phyloP scores from a whole-genome alignment of 2,888 invertebrate genomes.

The Diarsia rubi region DNA sequence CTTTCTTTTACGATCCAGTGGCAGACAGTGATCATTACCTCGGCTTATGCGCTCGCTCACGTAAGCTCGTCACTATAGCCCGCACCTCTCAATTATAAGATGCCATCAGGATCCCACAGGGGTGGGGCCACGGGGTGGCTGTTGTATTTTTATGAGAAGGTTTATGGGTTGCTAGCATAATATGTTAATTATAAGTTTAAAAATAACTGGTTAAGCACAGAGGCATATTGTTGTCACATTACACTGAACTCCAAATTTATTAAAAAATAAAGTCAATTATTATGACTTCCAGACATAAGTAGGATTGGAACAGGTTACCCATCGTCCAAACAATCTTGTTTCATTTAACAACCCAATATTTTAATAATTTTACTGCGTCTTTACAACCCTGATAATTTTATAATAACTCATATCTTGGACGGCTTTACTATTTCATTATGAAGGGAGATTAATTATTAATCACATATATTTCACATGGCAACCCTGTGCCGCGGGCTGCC shows the following conservation, averaged over 20 bases:
- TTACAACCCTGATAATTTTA: constrained; percentile 46
- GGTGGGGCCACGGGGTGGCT: constrained; percentile 13
- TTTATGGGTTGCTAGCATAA: background rate
- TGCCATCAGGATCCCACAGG: constrained; percentile 47
- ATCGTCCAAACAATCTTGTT: constrained; percentile 12
- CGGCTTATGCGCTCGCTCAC: constrained; percentile 38
- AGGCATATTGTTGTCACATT: no score
- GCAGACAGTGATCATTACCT: constrained; percentile 33
- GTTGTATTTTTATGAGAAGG: background rate
- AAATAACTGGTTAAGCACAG: background rate
- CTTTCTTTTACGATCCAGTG: constrained; percentile 7
- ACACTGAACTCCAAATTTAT: background rate
- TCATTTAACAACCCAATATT: constrained; percentile 12
- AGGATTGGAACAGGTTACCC: constrained; percentile 7
- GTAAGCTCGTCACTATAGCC: constrained; percentile 37
- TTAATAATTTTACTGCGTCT: constrained; percentile 12
- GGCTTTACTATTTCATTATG: constrained; percentile 53
- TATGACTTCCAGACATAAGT: background rate
- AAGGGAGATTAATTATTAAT: constrained; percentile 61
- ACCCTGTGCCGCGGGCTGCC: constrained; percentile 53
- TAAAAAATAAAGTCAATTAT: background rate
- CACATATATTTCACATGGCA: constrained; percentile 51
- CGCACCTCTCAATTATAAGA: constrained; percentile 59
- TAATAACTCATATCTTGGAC: constrained; percentile 52
- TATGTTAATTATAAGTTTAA: background rate